phyloP scores from a whole-genome alignment of 2,797 vertebrate species.

The Spinibarbus caldwelli region DNA sequence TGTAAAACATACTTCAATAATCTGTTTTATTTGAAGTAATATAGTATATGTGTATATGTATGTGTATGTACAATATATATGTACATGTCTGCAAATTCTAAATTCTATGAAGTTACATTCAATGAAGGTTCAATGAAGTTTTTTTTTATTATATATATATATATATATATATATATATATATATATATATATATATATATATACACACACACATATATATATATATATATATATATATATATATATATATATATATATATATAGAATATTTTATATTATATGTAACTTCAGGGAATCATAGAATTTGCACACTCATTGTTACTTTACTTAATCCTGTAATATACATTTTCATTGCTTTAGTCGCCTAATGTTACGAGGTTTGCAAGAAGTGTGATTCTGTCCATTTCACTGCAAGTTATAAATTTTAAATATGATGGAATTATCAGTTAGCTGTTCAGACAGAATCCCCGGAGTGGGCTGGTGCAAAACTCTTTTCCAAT shows the following conservation, averaged over 20 bases:
- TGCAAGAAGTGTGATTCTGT: constrained; percentile 42
- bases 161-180: no score
- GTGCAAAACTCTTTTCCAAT: constrained; percentile 86
- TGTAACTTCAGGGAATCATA: neutral
- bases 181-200: no score
- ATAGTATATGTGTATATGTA: neutral
- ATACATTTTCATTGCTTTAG: constrained; percentile 50
- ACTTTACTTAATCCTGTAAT: neutral
- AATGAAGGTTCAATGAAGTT: no score
- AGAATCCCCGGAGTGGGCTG: constrained; percentile 85
- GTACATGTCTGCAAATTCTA: neutral
- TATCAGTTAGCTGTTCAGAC: constrained; percentile 75
- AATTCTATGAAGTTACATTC: neutral
- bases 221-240: no score
- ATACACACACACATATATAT: no score
- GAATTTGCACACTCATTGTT: neutral
- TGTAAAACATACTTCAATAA: neutral
- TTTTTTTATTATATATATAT: no score
- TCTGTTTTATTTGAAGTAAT: neutral
- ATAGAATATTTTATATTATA: neutral
- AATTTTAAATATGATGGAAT: constrained; percentile 78
- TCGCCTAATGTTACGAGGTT: constrained; percentile 15
- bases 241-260: no score
- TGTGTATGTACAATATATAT: neutral
- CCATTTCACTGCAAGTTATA: constrained; percentile 57